phyloP scores from a whole-genome alignment of 2,113 vertebrate species.

The Anas platyrhynchos region DNA sequence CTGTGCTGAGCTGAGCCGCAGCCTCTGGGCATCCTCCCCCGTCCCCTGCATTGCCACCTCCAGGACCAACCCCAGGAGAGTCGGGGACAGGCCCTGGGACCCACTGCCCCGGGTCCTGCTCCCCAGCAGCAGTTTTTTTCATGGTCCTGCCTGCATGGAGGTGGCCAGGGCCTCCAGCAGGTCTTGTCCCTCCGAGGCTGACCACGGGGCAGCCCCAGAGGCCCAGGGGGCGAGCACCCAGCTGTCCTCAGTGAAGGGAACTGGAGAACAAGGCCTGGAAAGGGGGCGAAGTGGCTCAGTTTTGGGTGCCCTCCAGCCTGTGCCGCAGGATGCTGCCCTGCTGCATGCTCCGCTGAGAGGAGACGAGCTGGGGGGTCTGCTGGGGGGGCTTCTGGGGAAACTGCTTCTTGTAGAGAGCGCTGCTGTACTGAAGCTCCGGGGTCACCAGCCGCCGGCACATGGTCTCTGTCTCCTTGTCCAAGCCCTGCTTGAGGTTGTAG shows the following conservation, averaged over 20 bases:
- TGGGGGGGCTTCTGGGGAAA: constrained; percentile 37
- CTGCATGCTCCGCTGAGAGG: background rate
- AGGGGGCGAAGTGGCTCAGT: background rate
- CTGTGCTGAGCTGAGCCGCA: background rate
- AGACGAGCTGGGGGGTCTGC: background rate
- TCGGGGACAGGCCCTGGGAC: rapidly evolving
- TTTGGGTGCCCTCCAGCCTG: background rate
- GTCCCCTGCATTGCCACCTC: background rate
- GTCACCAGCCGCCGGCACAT: constrained; percentile 79
- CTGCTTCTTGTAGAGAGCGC: constrained; percentile 73
- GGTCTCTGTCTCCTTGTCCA: constrained; percentile 39
- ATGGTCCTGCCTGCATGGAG: rapidly evolving
- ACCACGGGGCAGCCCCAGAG: background rate
- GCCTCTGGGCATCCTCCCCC: background rate
- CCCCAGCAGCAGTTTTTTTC: rapidly evolving
- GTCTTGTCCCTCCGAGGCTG: background rate
- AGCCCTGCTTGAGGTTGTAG: constrained; percentile 80
- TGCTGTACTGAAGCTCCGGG: constrained; percentile 84
- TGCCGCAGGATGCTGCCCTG: background rate
- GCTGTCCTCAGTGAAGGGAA: background rate
- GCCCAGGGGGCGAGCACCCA: background rate
- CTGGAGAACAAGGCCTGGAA: background rate
- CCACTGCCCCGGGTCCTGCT: rapidly evolving
- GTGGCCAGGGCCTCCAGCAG: background rate
- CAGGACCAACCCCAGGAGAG: background rate